Evolutionary conservation across 2,888 invertebrate genomes (phyloP).

Genomic region (Drosophila sordidula): DNA sequence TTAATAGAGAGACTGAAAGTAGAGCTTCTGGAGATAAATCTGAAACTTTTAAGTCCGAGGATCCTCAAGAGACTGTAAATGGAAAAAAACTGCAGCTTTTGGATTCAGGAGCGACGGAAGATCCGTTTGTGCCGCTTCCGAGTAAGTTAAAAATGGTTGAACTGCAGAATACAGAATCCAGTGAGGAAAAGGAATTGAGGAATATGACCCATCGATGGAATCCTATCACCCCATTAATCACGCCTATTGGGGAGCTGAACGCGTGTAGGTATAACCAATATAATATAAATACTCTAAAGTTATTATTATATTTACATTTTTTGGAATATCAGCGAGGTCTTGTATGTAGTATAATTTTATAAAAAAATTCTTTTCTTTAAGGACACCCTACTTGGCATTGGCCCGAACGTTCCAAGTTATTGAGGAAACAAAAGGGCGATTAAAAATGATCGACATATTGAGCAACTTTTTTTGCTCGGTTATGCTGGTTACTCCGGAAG

Average conservation of each 20-base stretch:
- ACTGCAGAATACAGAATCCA: constrained; percentile 22
- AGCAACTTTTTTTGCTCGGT: constrained; percentile 97
- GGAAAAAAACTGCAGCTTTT: constrained; percentile 3
- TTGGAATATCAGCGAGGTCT: neutral
- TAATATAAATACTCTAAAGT: neutral
- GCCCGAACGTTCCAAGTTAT: constrained; percentile 95
- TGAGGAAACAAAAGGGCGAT: constrained; percentile 92
- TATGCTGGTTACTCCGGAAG: constrained; percentile 94
- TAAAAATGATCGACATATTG: constrained; percentile 96
- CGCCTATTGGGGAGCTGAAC: constrained; percentile 91
- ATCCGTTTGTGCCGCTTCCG: neutral
- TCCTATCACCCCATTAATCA: constrained; percentile 93
- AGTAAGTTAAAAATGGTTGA: constrained; percentile 27
- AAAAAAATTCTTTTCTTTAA: constrained; percentile 80
- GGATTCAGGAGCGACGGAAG: neutral
- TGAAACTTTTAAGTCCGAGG: neutral
- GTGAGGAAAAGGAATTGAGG: constrained; percentile 74
- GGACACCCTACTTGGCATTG: constrained; percentile 96
- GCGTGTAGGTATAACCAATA: constrained; percentile 86
- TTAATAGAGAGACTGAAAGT: constrained; percentile 9
- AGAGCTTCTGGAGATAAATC: neutral
- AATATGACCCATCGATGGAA: constrained; percentile 89
- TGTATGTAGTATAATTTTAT: neutral
- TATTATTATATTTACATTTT: too few relatives aligned
- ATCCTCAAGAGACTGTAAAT: neutral